Conservation (phyloP, 2,888 invertebrate species). For the Lasioglossum pauxillum region DNA sequence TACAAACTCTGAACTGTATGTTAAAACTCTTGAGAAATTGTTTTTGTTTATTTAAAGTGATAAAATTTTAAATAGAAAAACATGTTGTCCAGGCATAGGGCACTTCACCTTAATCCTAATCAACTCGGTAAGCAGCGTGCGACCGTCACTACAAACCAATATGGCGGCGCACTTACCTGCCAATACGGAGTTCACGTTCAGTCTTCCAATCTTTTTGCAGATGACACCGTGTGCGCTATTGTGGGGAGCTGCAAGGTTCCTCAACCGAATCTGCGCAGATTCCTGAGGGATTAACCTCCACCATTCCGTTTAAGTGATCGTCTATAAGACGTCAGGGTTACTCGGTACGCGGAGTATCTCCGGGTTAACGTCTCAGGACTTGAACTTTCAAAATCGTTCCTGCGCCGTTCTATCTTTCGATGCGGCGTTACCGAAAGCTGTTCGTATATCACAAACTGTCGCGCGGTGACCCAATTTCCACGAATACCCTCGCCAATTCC, state of each 20-base stretch:
- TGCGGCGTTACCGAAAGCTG: neutral
- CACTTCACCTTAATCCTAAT: no score
- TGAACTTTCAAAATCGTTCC: constrained; percentile 11
- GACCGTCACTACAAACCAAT: no score
- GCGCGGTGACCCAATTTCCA: neutral
- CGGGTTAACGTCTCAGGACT: constrained; percentile 4
- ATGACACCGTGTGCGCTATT: neutral
- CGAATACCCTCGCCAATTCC: neutral
- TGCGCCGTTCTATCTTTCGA: neutral
- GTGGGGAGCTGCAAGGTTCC: neutral
- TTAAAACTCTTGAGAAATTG: no score
- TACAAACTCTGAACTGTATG: no score
- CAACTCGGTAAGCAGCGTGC: no score
- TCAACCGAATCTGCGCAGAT: neutral
- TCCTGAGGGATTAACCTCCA: neutral
- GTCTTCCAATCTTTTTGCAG: neutral
- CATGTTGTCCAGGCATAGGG: no score
- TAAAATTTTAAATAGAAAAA: no score
- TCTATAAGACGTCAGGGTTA: constrained; percentile 12
- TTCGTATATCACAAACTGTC: neutral
- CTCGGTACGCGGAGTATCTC: neutral
- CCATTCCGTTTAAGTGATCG: constrained; percentile 8
- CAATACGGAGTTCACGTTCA: no score
- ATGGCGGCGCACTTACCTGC: no score
- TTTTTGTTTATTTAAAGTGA: no score